These are phyloP conservation scores for Eulemur rubriventer DNA, from an alignment of 2,797 vertebrate genomes.

Conservation along the genomic window DNA sequence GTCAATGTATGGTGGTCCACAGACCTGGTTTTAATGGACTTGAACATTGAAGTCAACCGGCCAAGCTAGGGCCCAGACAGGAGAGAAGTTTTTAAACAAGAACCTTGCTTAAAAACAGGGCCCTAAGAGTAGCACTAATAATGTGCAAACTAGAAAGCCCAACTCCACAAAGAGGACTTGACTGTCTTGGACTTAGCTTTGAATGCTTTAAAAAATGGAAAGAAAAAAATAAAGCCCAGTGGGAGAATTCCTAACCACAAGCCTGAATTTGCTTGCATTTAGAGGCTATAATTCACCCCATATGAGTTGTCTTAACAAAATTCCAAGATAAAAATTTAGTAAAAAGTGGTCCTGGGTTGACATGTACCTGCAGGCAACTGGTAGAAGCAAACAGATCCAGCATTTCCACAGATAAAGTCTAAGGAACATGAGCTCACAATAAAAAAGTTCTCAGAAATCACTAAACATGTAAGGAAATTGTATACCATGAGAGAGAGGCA, in stretches of 20 bases:
- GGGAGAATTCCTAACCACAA: neutral
- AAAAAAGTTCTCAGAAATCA: neutral
- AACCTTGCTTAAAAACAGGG: neutral
- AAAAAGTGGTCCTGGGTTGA: neutral
- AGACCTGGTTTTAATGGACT: neutral
- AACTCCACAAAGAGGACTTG: neutral
- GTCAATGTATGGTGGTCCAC: neutral
- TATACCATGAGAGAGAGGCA: neutral
- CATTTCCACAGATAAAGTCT: neutral
- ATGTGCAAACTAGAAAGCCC: neutral
- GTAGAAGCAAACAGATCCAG: neutral
- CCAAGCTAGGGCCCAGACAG: neutral
- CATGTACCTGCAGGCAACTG: neutral
- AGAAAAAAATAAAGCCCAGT: too few relatives aligned
- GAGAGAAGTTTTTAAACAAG: neutral
- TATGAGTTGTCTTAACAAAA: neutral
- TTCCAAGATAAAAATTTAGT: neutral
- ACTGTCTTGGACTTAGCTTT: neutral
- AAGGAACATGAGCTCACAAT: neutral
- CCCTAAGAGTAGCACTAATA: neutral
- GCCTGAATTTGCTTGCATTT: neutral
- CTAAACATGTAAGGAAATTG: neutral
- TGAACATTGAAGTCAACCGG: neutral
- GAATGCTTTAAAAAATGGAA: neutral
- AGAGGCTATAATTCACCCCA: neutral